Evolutionary conservation across 2,888 invertebrate species (phyloP).

Genomic region (Operophtera brumata): DNA sequence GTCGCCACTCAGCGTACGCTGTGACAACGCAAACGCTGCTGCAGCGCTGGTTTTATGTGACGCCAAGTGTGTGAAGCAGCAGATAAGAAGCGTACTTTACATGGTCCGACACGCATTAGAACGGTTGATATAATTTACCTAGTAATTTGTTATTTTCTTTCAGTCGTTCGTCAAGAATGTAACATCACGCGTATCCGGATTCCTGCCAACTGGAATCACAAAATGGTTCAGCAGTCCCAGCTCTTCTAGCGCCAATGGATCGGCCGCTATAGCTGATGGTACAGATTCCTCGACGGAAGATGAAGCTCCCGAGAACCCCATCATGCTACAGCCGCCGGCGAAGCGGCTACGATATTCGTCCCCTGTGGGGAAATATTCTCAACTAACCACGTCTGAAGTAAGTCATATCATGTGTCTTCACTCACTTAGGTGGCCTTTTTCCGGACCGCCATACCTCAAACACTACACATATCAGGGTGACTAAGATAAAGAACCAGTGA

Average conservation of each 20-base stretch:
- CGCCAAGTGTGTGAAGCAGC: no score
- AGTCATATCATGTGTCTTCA: conserved; percentile 16
- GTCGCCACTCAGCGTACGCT: no score
- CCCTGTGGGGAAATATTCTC: conserved; percentile 37
- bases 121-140: no score
- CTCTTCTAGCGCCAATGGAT: conserved; percentile 62
- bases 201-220: conserved; percentile 81
- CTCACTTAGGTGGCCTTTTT: no score
- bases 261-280: conserved; percentile 57
- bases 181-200: conserved; percentile 82
- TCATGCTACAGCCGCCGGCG: conserved; percentile 64
- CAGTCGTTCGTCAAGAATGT: conserved; percentile 87
- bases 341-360: conserved; percentile 61
- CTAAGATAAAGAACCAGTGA: no score
- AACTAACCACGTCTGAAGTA: conserved; percentile 47
- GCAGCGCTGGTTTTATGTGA: no score
- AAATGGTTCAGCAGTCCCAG: conserved; percentile 75
- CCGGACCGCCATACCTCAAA: no score
- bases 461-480: no score
- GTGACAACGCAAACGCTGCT: no score
- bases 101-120: no score
- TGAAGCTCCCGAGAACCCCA: conserved; percentile 48
- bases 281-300: conserved; percentile 69
- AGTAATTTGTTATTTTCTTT: conserved; percentile 41
- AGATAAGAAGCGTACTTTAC: no score